phyloP scores from a whole-genome alignment of 2,113 vertebrate genomes.

The Pollimyrus isidori region DNA sequence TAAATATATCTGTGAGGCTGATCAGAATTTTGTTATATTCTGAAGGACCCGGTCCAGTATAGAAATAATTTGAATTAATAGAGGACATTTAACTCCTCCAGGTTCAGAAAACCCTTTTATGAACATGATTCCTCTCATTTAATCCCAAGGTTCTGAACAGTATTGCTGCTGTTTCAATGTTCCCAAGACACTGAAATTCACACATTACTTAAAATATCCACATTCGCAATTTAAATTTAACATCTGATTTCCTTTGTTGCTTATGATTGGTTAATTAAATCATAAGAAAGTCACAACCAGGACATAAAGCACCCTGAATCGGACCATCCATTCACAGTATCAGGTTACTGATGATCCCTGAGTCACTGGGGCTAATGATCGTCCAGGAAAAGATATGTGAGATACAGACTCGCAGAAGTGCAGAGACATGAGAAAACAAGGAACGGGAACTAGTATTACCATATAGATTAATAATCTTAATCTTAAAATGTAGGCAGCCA shows the following conservation, averaged over 20 bases:
- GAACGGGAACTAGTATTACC: not conserved
- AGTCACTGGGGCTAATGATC: not conserved
- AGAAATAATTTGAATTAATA: not conserved
- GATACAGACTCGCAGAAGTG: not conserved
- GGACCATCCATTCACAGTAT: not conserved
- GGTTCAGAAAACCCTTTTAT: not conserved
- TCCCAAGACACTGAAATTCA: not conserved
- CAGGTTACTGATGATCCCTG: not conserved
- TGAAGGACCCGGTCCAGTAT: not conserved
- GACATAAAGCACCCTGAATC: not conserved
- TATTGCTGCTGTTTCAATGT: not conserved
- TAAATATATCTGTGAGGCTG: not conserved
- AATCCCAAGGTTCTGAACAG: not conserved
- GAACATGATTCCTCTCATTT: not conserved
- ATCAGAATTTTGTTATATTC: not conserved
- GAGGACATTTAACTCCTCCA: not conserved
- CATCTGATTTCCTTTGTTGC: not conserved
- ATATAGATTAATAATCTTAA: not conserved
- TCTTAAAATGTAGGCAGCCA: not conserved
- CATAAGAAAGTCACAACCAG: not conserved
- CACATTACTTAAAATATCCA: not conserved
- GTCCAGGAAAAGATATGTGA: not conserved
- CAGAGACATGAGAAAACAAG: not conserved
- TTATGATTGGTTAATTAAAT: not conserved
- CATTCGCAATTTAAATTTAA: not conserved